phyloP scores from a whole-genome alignment of 2,797 vertebrate species.

The Anguilla megastoma region DNA sequence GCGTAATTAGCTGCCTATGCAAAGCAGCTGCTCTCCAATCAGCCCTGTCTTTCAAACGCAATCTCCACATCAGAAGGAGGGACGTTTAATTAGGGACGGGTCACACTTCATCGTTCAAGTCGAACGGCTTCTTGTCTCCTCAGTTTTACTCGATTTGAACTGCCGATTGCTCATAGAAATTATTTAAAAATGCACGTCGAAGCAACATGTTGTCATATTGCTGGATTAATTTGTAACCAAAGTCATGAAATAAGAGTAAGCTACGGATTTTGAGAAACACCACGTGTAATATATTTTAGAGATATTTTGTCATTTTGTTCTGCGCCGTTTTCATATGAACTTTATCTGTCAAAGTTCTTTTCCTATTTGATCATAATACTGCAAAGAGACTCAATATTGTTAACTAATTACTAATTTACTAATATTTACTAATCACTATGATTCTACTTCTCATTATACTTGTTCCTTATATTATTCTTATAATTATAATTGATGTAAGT shows the following conservation, averaged over 20 bases:
- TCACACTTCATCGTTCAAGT: conserved; percentile 57
- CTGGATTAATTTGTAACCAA: not conserved
- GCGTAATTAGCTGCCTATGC: conserved; percentile 68
- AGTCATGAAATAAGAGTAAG: not conserved
- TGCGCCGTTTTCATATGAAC: not conserved
- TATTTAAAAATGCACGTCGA: not conserved
- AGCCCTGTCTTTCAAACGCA: conserved; percentile 63
- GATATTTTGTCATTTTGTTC: not conserved
- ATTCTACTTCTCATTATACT: not conserved
- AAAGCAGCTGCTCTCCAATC: conserved; percentile 71
- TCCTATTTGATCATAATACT: not conserved
- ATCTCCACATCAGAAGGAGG: conserved; percentile 60
- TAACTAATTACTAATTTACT: not conserved
- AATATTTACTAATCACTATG: not conserved
- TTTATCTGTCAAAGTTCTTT: not conserved
- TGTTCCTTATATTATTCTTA: not conserved
- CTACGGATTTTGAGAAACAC: not conserved
- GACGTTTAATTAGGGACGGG: conserved; percentile 71
- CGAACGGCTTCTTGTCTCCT: conserved; percentile 8
- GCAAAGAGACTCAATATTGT: not conserved
- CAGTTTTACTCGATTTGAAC: not conserved
- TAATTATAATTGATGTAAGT: not conserved
- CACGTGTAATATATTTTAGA: not conserved
- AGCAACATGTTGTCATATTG: not conserved
- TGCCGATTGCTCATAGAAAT: not conserved